phyloP scores from a whole-genome alignment of 2,888 invertebrate species.

The Bugula neritina region DNA sequence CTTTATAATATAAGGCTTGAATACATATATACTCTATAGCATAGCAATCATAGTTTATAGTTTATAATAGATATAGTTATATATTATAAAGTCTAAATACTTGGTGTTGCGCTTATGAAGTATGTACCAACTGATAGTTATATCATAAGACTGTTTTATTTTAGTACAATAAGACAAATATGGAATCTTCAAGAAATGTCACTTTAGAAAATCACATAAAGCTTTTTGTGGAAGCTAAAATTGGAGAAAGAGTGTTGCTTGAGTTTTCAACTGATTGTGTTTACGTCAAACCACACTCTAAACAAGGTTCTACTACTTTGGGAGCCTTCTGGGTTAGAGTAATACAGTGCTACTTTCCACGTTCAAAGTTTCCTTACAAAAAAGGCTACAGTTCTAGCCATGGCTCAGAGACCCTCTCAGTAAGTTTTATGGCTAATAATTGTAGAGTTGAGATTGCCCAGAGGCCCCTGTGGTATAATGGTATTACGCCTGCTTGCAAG shows the following conservation, averaged over 20 bases:
- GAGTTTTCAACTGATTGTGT: constrained; percentile 35
- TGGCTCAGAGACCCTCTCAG: constrained; percentile 2
- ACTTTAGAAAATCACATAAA: constrained; percentile 38
- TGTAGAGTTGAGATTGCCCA: not conserved
- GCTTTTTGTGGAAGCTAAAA: constrained; percentile 39
- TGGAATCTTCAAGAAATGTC: not conserved
- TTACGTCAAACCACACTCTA: constrained; percentile 35
- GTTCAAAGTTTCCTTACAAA: constrained; percentile 3
- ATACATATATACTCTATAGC: too few species aligned
- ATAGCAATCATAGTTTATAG: too few species aligned
- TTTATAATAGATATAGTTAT: too few species aligned
- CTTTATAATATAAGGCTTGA: too few species aligned
- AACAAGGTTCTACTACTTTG: constrained; percentile 39
- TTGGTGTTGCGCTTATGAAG: too few species aligned
- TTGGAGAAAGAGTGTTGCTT: constrained; percentile 40
- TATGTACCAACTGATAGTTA: too few species aligned
- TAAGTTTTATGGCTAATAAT: not conserved
- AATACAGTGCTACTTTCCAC: constrained; percentile 33
- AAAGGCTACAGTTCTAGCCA: not conserved
- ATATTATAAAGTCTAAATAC: too few species aligned
- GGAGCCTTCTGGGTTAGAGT: constrained; percentile 45
- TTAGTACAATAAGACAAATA: not conserved
- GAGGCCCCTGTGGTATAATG: too few species aligned
- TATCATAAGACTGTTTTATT: too few species aligned
- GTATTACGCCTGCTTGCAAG: too few species aligned